Percentiles rank a stretch among this genome's conserved stretches.
phyloP scores from a whole-genome alignment of 2,888 invertebrate genomes.

The Rhagium mordax region DNA sequence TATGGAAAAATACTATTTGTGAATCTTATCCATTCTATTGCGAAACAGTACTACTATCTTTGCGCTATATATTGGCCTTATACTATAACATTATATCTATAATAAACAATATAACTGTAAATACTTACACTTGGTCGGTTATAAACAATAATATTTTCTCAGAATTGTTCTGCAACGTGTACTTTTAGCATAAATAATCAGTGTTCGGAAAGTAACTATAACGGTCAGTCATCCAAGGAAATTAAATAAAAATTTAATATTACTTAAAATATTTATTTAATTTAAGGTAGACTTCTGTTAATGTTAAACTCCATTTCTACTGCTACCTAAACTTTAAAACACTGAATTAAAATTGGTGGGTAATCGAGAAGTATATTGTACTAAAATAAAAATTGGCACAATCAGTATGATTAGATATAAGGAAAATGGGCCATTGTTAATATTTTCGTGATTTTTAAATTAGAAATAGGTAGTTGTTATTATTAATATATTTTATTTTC shows the following conservation, averaged over 20 bases:
- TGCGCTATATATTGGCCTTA: too few relatives aligned
- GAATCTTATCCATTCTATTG: neutral
- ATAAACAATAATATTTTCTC: constrained; percentile 35
- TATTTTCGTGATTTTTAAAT: too few relatives aligned
- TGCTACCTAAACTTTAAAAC: neutral
- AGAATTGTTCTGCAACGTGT: constrained; percentile 16
- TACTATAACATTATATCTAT: too few relatives aligned
- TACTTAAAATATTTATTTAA: neutral
- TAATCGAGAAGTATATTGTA: too few relatives aligned
- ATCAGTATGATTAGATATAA: too few relatives aligned
- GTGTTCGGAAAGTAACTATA: neutral
- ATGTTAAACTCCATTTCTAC: neutral
- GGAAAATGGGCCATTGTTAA: too few relatives aligned
- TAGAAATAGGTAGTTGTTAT: too few relatives aligned
- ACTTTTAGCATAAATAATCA: neutral
- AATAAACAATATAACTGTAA: constrained; percentile 11
- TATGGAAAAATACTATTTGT: neutral
- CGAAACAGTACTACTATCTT: neutral
- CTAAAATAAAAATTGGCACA: neutral
- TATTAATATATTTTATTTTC: too few relatives aligned
- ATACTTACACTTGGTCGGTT: constrained; percentile 22
- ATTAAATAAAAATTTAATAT: constrained; percentile 13
- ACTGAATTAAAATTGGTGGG: neutral
- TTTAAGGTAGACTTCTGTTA: neutral
- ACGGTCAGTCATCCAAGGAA: constrained; percentile 13